Evolutionary conservation across 2,888 invertebrate genomes (phyloP).

Genomic region (Scaptomyza flava): DNA sequence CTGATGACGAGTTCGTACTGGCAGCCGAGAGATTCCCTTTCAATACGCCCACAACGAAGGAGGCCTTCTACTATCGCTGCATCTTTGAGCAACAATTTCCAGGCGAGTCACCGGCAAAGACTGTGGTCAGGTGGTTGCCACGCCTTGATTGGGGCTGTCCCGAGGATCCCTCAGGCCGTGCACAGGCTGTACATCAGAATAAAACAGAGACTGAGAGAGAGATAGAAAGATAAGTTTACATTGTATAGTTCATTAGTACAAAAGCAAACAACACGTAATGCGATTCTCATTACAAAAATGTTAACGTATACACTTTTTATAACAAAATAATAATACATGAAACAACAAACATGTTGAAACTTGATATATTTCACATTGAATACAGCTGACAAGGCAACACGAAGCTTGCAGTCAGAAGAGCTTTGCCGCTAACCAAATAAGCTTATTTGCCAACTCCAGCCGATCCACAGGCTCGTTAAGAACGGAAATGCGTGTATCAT

Average conservation of each 20-base stretch:
- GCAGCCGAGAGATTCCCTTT: conserved; percentile 87
- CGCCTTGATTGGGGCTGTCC: conserved; percentile 84
- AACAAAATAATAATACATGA: too few species aligned
- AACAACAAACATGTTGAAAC: too few species aligned
- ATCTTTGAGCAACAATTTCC: conserved; percentile 83
- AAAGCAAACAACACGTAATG: conserved; percentile 1
- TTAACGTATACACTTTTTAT: background rate
- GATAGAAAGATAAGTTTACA: background rate
- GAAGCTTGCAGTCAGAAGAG: background rate
- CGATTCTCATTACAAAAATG: conserved; percentile 1
- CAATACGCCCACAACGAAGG: conserved; percentile 90
- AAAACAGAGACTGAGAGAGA: conserved; percentile 48
- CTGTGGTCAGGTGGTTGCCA: conserved; percentile 83
- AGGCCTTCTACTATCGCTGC: conserved; percentile 89
- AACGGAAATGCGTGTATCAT: too few species aligned
- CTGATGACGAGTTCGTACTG: conserved; percentile 86
- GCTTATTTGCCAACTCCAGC: too few species aligned
- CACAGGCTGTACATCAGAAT: conserved; percentile 82
- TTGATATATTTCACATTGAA: conserved; percentile 1
- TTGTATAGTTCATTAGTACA: conserved; percentile 6
- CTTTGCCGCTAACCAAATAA: too few species aligned
- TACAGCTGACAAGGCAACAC: conserved; percentile 3
- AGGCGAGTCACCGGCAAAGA: conserved; percentile 79
- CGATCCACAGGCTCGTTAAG: too few species aligned
- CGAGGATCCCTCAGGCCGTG: conserved; percentile 84